These are phyloP conservation scores for Athalia circularis DNA, from an alignment of 2,888 invertebrate genomes.

Conservation along the genomic window DNA sequence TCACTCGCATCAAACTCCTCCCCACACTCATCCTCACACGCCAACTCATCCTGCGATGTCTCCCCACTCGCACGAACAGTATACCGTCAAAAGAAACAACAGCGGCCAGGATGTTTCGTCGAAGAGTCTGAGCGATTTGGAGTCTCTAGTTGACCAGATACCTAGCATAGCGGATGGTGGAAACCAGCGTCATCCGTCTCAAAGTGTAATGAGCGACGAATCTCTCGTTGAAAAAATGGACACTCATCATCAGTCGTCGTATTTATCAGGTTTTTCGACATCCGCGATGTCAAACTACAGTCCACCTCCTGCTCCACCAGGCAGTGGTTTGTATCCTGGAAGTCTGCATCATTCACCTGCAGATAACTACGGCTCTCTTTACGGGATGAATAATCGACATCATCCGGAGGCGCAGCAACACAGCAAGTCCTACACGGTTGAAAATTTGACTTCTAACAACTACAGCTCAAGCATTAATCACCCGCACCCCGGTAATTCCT, in stretches of 20 bases:
- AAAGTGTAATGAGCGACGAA: constrained; percentile 65
- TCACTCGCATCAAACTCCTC: constrained; percentile 71
- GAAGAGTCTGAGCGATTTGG: constrained; percentile 89
- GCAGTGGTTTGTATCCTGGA: constrained; percentile 63
- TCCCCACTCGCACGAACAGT: constrained; percentile 71
- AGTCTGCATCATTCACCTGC: constrained; percentile 65
- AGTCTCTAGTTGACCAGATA: constrained; percentile 93
- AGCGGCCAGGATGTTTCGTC: constrained; percentile 85
- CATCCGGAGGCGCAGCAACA: constrained; percentile 66
- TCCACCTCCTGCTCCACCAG: constrained; percentile 63
- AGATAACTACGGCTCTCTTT: constrained; percentile 67
- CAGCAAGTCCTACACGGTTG: constrained; percentile 73
- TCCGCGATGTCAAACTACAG: constrained; percentile 68
- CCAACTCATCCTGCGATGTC: constrained; percentile 71
- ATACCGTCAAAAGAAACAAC: constrained; percentile 66
- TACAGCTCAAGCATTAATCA: constrained; percentile 70
- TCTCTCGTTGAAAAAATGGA: constrained; percentile 67
- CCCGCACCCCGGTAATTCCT: constrained; percentile 65
- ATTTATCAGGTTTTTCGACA: constrained; percentile 59
- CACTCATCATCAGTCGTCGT: constrained; percentile 63
- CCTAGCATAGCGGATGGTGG: constrained; percentile 88
- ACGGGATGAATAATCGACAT: constrained; percentile 66
- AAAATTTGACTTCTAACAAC: constrained; percentile 73
- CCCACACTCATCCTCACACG: constrained; percentile 69
- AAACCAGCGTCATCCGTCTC: constrained; percentile 65